phyloP scores from a whole-genome alignment of 2,113 vertebrate species.

The Megaceryle maxima region DNA sequence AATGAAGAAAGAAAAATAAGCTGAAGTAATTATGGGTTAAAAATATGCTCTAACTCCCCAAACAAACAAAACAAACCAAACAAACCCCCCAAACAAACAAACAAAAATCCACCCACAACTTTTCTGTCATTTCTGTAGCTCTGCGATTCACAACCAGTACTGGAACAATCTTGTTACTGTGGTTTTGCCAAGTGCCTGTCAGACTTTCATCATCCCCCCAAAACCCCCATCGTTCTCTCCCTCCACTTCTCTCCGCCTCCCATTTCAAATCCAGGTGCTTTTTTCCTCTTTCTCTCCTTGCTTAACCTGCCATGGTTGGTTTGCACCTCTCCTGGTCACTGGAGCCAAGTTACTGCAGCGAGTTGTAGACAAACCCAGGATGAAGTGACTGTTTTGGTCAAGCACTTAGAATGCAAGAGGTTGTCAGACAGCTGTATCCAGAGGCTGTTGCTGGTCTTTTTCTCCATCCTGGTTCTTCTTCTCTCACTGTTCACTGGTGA shows the following conservation, averaged over 20 bases:
- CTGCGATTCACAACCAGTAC: background rate
- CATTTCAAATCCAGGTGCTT: background rate
- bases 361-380: background rate
- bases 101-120: background rate
- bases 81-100: background rate
- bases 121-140: background rate
- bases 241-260: accelerated
- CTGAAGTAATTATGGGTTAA: slow-evolving; percentile 10
- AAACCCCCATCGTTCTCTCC: no score
- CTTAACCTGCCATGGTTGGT: accelerated
- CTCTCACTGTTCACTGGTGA: background rate
- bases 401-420: background rate
- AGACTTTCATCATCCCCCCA: background rate
- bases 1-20: background rate
- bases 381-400: background rate
- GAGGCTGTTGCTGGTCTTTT: background rate
- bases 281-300: background rate
- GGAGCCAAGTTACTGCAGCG: background rate
- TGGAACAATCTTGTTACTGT: background rate
- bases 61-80: background rate
- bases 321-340: background rate
- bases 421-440: background rate
- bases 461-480: background rate
- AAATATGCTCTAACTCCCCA: background rate
- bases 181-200: background rate